Percentiles rank a stretch among this genome's conserved stretches.
phyloP scores from a whole-genome alignment of 1,140 invertebrate genomes.

The Cotesia glomerata region DNA sequence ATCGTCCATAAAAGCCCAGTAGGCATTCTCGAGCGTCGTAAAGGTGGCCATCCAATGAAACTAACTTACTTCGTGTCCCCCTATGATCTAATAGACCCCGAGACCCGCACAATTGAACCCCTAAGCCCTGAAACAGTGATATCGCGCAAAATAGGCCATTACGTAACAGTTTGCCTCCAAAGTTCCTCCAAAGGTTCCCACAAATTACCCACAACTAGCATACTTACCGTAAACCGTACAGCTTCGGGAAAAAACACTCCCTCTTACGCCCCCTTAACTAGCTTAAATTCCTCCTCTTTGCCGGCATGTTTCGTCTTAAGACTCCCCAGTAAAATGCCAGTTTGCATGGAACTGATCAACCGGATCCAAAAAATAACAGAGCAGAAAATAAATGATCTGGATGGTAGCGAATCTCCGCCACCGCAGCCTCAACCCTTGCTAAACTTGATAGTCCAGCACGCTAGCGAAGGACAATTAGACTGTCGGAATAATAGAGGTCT shows the following conservation, averaged over 20 bases:
- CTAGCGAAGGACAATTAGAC: constrained; percentile 73
- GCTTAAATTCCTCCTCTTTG: constrained; percentile 84
- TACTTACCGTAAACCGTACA: constrained; percentile 78
- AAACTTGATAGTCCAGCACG: constrained; percentile 76
- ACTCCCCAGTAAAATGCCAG: constrained; percentile 84
- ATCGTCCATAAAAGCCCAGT: constrained; percentile 90
- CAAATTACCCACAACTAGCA: constrained; percentile 83
- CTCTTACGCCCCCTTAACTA: constrained; percentile 78
- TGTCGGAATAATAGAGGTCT: constrained; percentile 75
- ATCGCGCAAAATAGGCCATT: constrained; percentile 79
- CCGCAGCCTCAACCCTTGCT: constrained; percentile 76
- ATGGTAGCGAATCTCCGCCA: constrained; percentile 70
- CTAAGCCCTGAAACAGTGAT: constrained; percentile 77
- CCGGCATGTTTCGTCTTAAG: constrained; percentile 91
- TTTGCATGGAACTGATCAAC: constrained; percentile 77
- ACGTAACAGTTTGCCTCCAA: constrained; percentile 89
- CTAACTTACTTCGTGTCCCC: constrained; percentile 95
- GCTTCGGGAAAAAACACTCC: constrained; percentile 79
- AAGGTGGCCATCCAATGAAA: constrained; percentile 89
- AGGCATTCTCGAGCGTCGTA: constrained; percentile 74
- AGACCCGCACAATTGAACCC: constrained; percentile 74
- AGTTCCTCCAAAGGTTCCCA: constrained; percentile 76
- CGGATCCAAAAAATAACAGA: constrained; percentile 76
- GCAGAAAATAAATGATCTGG: constrained; percentile 76
- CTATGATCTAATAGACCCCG: constrained; percentile 85